Evolutionary conservation across 2,888 invertebrate genomes (phyloP).

Genomic region (Cerastis leucographa): DNA sequence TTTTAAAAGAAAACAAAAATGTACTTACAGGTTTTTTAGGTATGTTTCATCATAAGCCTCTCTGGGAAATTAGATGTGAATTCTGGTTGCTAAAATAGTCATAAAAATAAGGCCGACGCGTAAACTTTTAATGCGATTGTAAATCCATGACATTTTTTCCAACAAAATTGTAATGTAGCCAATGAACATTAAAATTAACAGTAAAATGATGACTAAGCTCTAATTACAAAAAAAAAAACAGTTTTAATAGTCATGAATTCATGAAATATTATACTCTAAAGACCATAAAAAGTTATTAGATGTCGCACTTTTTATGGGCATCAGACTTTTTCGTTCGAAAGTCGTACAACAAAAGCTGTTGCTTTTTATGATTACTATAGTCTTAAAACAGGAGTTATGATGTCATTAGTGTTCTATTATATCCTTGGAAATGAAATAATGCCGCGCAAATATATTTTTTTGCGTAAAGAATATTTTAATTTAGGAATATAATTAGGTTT

Average conservation of each 20-base stretch:
- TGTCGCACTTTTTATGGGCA: conserved; percentile 63
- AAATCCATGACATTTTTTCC: neutral
- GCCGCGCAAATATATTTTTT: conserved; percentile 56
- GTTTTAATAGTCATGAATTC: conserved; percentile 50
- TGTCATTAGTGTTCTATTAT: conserved; percentile 65
- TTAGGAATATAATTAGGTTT: conserved; percentile 33
- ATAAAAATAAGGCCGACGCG: neutral
- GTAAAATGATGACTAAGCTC: conserved; percentile 15
- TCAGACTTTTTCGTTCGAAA: conserved; percentile 61
- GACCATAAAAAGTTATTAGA: conserved; percentile 71
- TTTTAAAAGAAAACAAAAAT: neutral
- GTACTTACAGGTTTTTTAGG: neutral
- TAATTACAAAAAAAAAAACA: conserved; percentile 55
- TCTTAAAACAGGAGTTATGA: conserved; percentile 66
- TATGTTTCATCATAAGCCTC: neutral
- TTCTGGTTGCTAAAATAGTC: neutral
- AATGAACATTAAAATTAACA: conserved; percentile 8
- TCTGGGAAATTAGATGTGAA: neutral
- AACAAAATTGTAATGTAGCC: neutral
- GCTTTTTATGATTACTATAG: conserved; percentile 66
- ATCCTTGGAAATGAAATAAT: conserved; percentile 57
- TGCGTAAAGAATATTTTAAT: conserved; percentile 36
- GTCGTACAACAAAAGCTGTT: conserved; percentile 64
- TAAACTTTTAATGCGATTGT: neutral
- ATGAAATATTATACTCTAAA: conserved; percentile 63